Evolutionary conservation across 2,888 invertebrate species (phyloP).

Genomic region (Drosophila colorata): DNA sequence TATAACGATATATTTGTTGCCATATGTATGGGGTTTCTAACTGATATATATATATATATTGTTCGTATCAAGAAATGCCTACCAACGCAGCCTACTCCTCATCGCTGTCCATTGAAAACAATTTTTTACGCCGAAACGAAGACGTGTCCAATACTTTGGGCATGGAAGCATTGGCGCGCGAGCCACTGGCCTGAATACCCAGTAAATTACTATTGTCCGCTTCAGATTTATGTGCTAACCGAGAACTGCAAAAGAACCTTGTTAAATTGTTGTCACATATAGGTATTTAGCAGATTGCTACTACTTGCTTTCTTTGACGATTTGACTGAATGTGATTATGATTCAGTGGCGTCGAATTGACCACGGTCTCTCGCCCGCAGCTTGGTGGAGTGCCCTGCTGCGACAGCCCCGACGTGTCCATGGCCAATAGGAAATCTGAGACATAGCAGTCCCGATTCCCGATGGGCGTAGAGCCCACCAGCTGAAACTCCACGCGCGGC

Average conservation of each 20-base stretch:
- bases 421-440: constrained; percentile 59
- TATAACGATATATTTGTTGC: constrained; percentile 60
- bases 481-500: constrained; percentile 51
- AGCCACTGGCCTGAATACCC: constrained; percentile 13
- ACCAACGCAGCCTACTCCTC: constrained; percentile 66
- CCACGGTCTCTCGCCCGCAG: constrained; percentile 65
- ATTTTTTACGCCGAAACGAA: constrained; percentile 80
- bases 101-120: constrained; percentile 80
- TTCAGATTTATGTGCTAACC: constrained; percentile 35
- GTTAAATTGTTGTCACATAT: neutral
- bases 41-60: constrained; percentile 60
- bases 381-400: constrained; percentile 74
- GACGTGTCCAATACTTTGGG: constrained; percentile 75
- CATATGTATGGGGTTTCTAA: constrained; percentile 66
- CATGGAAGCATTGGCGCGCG: constrained; percentile 36
- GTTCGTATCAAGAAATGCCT: constrained; percentile 55
- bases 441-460: constrained; percentile 59
- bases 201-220: constrained; percentile 18
- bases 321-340: constrained; percentile 78
- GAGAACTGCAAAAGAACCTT: constrained; percentile 22
- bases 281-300: constrained; percentile 31
- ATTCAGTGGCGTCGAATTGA: constrained; percentile 84
- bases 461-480: constrained; percentile 73
- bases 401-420: constrained; percentile 72
- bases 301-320: constrained; percentile 72